Conservation (phyloP, 2,888 invertebrate species). For the Lepidochrysops patricia region DNA sequence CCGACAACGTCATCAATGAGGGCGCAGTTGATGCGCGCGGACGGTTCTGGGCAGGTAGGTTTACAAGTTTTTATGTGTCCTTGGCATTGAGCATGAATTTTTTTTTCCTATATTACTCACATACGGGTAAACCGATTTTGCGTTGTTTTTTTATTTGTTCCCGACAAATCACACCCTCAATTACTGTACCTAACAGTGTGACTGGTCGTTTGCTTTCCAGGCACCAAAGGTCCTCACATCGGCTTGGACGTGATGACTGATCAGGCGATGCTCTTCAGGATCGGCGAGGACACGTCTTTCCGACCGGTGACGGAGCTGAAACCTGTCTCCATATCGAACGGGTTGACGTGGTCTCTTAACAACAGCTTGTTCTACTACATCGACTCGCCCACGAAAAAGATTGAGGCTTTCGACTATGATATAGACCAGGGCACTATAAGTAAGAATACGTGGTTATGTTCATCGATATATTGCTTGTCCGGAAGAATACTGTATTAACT, state of each 20-base stretch:
- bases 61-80: too few relatives aligned
- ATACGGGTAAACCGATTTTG: too few relatives aligned
- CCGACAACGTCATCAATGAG: slow-evolving; percentile 76
- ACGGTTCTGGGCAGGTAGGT: slow-evolving; percentile 76
- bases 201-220: slow-evolving; percentile 36
- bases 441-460: too few relatives aligned
- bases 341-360: slow-evolving; percentile 81
- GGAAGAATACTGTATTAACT: too few relatives aligned
- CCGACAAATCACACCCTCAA: too few relatives aligned
- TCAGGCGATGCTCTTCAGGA: slow-evolving; percentile 72
- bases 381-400: slow-evolving; percentile 78
- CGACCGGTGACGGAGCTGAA: slow-evolving; percentile 37
- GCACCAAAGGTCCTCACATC: slow-evolving; percentile 76
- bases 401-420: slow-evolving; percentile 82
- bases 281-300: slow-evolving; percentile 43
- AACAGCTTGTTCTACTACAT: slow-evolving; percentile 82
- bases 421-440: slow-evolving; percentile 40
- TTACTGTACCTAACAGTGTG: too few relatives aligned
- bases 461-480: too few relatives aligned
- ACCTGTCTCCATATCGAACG: slow-evolving; percentile 80
- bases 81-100: too few relatives aligned
- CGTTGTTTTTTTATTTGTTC: too few relatives aligned
- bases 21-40: slow-evolving; percentile 79
- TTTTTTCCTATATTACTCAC: too few relatives aligned
- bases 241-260: slow-evolving; percentile 62